phyloP scores from a whole-genome alignment of 1,140 invertebrate species.

The Pogonomyrmex barbatus region DNA sequence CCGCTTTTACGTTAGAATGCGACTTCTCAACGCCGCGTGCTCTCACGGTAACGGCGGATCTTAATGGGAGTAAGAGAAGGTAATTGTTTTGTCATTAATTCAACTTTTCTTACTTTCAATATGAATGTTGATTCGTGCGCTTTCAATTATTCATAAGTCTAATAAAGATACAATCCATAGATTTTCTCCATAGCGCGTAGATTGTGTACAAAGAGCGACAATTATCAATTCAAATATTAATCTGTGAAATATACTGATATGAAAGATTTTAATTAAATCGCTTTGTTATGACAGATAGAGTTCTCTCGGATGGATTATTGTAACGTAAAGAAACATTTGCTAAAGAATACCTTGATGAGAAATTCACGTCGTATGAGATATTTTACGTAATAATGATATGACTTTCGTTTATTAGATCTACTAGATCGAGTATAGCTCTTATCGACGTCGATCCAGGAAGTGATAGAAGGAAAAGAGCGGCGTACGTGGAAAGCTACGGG shows the following conservation, averaged over 20 bases:
- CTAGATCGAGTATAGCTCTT: slow-evolving; percentile 75
- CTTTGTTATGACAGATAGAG: not conserved
- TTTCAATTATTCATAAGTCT: slow-evolving; percentile 48
- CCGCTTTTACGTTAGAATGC: slow-evolving; percentile 88
- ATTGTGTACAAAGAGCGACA: not conserved
- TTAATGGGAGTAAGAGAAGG: slow-evolving; percentile 82
- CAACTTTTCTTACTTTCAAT: slow-evolving; percentile 20
- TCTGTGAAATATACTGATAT: not conserved
- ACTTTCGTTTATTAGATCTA: slow-evolving; percentile 43
- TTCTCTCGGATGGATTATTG: not conserved
- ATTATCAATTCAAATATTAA: slow-evolving; percentile 5
- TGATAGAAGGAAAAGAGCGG: slow-evolving; percentile 70
- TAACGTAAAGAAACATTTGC: not conserved
- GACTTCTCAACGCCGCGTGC: slow-evolving; percentile 87
- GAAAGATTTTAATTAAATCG: not conserved
- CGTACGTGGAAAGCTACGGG: slow-evolving; percentile 70
- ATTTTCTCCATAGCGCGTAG: not conserved
- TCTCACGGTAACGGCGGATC: slow-evolving; percentile 85
- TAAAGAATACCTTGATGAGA: not conserved
- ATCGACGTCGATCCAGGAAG: slow-evolving; percentile 77
- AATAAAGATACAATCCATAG: slow-evolving; percentile 15
- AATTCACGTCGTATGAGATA: not conserved
- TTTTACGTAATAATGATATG: not conserved
- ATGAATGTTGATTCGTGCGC: slow-evolving; percentile 6
- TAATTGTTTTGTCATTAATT: slow-evolving; percentile 65